Conservation (phyloP, 2,797 vertebrate genomes). For the Pristis pectinata region DNA sequence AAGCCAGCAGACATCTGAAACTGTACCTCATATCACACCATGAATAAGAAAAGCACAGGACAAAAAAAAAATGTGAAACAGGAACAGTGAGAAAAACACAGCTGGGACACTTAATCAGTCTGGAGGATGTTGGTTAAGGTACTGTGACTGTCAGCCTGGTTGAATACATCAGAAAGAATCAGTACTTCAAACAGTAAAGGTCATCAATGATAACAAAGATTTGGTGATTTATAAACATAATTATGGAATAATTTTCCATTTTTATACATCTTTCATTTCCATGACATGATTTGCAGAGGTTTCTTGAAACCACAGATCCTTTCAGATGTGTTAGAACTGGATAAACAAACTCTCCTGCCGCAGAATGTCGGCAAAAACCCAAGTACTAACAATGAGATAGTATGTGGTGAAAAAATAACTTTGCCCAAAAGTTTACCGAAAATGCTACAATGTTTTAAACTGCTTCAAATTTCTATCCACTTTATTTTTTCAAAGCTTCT, state of each 20-base stretch:
- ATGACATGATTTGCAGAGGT: neutral
- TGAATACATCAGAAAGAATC: neutral
- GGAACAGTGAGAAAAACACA: neutral
- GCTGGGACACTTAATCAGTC: neutral
- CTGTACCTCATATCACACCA: neutral
- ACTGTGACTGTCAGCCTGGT: neutral
- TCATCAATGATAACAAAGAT: neutral
- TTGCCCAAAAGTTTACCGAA: neutral
- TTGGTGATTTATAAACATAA: neutral
- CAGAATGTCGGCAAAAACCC: neutral
- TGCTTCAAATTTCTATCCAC: neutral
- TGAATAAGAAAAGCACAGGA: neutral
- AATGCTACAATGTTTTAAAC: neutral
- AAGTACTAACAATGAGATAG: neutral
- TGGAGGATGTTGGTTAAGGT: neutral
- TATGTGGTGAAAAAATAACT: neutral
- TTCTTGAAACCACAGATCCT: neutral
- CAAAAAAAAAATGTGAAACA: neutral
- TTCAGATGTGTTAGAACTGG: neutral
- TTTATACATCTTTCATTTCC: neutral
- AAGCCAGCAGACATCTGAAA: neutral
- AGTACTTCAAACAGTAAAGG: neutral
- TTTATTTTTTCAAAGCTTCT: neutral
- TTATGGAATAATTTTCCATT: neutral
- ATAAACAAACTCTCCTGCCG: neutral